phyloP scores from a whole-genome alignment of 53 echinoderm and acorn worm species.

The Hippasteria phrygiana region DNA sequence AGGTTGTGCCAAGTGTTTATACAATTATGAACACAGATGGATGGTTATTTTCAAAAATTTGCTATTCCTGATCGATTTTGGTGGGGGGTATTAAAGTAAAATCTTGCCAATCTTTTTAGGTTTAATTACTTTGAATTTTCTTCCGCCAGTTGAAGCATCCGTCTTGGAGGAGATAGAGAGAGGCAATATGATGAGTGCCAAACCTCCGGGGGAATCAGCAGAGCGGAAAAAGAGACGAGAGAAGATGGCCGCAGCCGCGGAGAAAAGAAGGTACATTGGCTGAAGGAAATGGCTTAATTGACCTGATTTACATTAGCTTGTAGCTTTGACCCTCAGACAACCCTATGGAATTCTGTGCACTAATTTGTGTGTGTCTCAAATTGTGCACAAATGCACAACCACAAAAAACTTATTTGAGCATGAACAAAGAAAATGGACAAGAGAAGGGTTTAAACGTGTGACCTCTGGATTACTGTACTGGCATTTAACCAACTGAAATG shows the following conservation, averaged over 20 bases:
- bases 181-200: neutral
- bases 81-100: too few relatives aligned
- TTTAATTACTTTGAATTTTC: neutral
- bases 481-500: too few relatives aligned
- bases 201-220: neutral
- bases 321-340: too few relatives aligned
- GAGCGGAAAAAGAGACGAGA: slow-evolving; percentile 34
- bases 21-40: too few relatives aligned
- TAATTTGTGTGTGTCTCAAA: neutral
- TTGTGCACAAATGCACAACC: neutral
- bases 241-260: slow-evolving; percentile 52
- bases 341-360: too few relatives aligned
- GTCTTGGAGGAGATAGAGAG: slow-evolving; percentile 27
- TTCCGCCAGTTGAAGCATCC: neutral
- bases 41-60: too few relatives aligned
- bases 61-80: too few relatives aligned
- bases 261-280: slow-evolving; percentile 45
- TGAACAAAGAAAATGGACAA: too few relatives aligned
- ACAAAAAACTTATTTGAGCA: too few relatives aligned
- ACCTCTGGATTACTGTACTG: too few relatives aligned
- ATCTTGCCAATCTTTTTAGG: neutral
- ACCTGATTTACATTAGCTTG: neutral
- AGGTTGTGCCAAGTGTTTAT: too few relatives aligned
- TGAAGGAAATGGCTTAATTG: neutral
- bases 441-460: too few relatives aligned